phyloP scores from a whole-genome alignment of 1,140 invertebrate genomes.

The Anthonomus grandis region DNA sequence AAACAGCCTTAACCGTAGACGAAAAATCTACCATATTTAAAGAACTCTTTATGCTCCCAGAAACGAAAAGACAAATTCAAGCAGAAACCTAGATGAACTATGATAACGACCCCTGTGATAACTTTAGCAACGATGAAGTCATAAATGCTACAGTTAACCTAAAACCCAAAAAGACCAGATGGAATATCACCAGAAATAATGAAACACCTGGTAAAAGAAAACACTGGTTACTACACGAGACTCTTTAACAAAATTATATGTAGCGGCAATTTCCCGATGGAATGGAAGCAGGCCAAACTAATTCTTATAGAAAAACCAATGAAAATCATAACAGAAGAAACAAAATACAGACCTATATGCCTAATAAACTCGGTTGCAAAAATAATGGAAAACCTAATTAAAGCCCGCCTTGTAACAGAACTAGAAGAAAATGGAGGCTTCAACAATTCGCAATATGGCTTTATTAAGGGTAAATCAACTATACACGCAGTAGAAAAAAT shows the following conservation, averaged over 20 bases:
- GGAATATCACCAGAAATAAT: slow-evolving; percentile 28
- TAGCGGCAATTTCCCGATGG: slow-evolving; percentile 20
- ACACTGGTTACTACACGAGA: neutral
- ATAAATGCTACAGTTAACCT: slow-evolving; percentile 7
- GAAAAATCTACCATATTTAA: too few species aligned
- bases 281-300: slow-evolving; percentile 27
- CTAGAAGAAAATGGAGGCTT: slow-evolving; percentile 20
- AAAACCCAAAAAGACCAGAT: slow-evolving; percentile 34
- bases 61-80: too few species aligned
- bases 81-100: too few species aligned
- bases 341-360: slow-evolving; percentile 30
- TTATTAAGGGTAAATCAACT: slow-evolving; percentile 28
- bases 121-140: too few species aligned
- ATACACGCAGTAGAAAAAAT: slow-evolving; percentile 17
- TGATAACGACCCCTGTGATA: too few species aligned
- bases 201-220: slow-evolving; percentile 5
- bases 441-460: slow-evolving; percentile 26
- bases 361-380: slow-evolving; percentile 28
- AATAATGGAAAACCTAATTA: slow-evolving; percentile 26
- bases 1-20: too few species aligned
- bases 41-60: too few species aligned
- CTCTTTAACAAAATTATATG: slow-evolving; percentile 4
- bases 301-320: slow-evolving; percentile 16
- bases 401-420: slow-evolving; percentile 11
- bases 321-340: slow-evolving; percentile 8